phyloP scores from a whole-genome alignment of 37 sponge, comb jelly and placozoan genomes.

The Halisarca cf. caerulea region DNA sequence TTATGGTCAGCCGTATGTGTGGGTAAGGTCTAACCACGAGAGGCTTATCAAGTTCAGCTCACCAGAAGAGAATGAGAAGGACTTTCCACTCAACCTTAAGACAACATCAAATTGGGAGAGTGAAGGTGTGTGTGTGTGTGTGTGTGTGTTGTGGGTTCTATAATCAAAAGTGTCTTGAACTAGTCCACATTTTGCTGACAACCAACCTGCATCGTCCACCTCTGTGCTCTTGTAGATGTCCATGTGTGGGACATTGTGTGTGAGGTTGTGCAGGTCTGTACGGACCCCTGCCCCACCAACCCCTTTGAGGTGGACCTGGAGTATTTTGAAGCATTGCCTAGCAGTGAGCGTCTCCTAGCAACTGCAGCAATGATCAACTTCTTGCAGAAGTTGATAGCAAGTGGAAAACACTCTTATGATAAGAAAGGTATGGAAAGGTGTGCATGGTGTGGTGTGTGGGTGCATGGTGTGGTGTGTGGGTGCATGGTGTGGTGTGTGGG shows the following conservation, averaged over 20 bases:
- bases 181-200: not conserved
- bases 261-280: constrained; percentile 81
- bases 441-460: too few relatives aligned
- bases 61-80: constrained; percentile 62
- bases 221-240: constrained; percentile 39
- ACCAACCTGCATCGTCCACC: not conserved
- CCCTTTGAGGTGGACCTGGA: constrained; percentile 92
- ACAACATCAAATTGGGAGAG: constrained; percentile 79
- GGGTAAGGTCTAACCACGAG: constrained; percentile 91
- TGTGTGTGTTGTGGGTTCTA: not conserved
- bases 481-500: too few relatives aligned
- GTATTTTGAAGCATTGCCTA: constrained; percentile 74
- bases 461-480: too few relatives aligned
- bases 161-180: not conserved
- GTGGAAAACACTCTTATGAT: constrained; percentile 56
- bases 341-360: constrained; percentile 68
- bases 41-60: constrained; percentile 48
- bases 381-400: constrained; percentile 41
- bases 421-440: constrained; percentile 43
- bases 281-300: constrained; percentile 81
- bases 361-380: constrained; percentile 83
- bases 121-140: constrained; percentile 39
- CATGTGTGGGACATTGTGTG: constrained; percentile 88
- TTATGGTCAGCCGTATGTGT: constrained; percentile 85
- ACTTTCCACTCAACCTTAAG: constrained; percentile 80